Base-by-base conservation (phyloP, 2,113 vertebrate genomes). In the Zonotrichia leucophrys region DNA sequence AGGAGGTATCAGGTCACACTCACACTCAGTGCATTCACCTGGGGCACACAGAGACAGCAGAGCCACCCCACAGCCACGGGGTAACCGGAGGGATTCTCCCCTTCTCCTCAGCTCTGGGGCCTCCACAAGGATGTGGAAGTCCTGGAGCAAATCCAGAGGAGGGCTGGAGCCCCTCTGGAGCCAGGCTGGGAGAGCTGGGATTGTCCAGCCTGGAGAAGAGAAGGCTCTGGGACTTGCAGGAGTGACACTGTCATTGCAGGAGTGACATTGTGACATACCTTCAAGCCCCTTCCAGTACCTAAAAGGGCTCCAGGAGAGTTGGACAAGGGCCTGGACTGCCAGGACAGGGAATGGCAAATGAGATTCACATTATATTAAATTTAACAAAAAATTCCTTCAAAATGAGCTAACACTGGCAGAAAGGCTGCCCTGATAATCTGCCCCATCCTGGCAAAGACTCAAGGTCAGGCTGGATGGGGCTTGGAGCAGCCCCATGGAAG, bases 291-390 rank as follows among this genome's bases (percentile, higher is more conserved):
- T 41, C 30, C 47, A 63, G 25, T 3, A 21, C 39, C 47, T 35
- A 2, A 47, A 62, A 7, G 4, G 6, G 10, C 35, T 77, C 47
- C 70, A 55, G 47, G 18, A 42, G 63, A 69, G 47, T 21, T 35
- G 53, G 28, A 60, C 11, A 47, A 18, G 9, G 11, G 7, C 24
- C n/a, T 30, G 53, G 53, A 68, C 53, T 30, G 16, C 41, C 53
- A 47, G 87, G 69, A 46, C 53, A 35, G 2, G 47, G 70, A 35
- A 69, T 6, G 10, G 17, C 21, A 6, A 68, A 35, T 3, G 15
- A 22, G 4, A 4, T 5, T 15, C 13, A 16, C n/a, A 1, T 7
- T 44, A 1, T 18, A 7, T 25, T 2, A 2, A 17, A 0, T 4
- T 19, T 27, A 1, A 5, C 11, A 5, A 25, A 30, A 22, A 35